phyloP scores from a whole-genome alignment of 2,113 vertebrate species.

The Columbina picui region DNA sequence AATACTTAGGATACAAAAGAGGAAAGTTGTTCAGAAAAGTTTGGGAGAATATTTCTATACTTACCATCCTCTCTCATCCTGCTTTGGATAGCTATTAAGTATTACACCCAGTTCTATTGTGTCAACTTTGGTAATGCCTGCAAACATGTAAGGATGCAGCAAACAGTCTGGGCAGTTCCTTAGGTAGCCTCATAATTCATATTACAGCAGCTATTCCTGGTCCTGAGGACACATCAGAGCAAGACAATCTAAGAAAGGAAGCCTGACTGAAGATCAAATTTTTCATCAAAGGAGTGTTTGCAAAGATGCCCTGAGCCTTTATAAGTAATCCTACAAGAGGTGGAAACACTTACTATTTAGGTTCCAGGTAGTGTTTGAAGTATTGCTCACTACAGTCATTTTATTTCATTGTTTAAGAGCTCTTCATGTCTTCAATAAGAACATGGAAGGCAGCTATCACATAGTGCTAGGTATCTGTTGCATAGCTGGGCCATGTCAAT shows the following conservation, averaged over 20 bases:
- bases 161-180: not conserved
- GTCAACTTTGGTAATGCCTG: not conserved
- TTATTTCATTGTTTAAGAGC: not conserved
- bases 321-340: not conserved
- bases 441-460: not conserved
- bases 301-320: not conserved
- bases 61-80: not conserved
- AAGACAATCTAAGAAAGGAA: not conserved
- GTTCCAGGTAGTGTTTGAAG: not conserved
- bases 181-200: not conserved
- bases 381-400: not conserved
- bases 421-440: not conserved
- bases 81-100: not conserved
- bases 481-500: not conserved
- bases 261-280: not conserved
- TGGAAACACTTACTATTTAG: not conserved
- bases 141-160: not conserved
- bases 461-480: accelerated
- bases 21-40: not conserved
- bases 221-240: not conserved
- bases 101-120: not conserved
- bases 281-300: not conserved
- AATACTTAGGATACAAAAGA: not conserved
- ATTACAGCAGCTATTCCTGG: not conserved
- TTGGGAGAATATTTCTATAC: not conserved